Evolutionary conservation across 2,113 vertebrate species (phyloP), one percentile per base, ranked within the genome.

Genomic region (Puma concolor): DNA sequence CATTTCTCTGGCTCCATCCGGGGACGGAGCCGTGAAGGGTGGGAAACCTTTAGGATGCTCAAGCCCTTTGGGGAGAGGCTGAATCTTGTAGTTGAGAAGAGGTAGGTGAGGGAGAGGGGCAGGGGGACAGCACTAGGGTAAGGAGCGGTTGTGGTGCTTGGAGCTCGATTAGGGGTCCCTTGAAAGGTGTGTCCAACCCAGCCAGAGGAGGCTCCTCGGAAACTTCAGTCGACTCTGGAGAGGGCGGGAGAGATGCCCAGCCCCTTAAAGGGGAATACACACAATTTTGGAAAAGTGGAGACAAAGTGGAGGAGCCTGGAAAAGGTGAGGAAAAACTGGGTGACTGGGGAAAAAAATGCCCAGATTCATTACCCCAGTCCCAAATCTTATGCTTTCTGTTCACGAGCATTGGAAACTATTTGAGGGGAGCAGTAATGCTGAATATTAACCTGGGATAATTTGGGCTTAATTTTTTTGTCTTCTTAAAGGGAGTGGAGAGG

Each of bases 241-340:
- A 94, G 82, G 91, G 81, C 85, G 94, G 96, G 80, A 88, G 91
- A 84, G 94, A 91, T 94, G 97, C 95, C 97, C 98, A 92, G 90
- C 97, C 98, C 88, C 98, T 98, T 98, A 98, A 98, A 98, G 98
- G 97, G 94, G 97, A 97, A 98, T 25, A 77, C 98, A 77, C 97
- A 90, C 97, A 63, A 33, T 97, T 97, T 77, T 93, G 69, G 57
- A 48, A 67, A 94, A 95, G 95, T 92, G 81, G 69, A 86, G 57
- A 94, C 76, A 52, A 92, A 83, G 67, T 57, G 81, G 91, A 89
- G 83, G 29, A 88, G 71, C 52, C 38, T 94, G 44, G 44, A 67
- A 88, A 96, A 91, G 60, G 93, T 77, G 15, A 41, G 41, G n/a
- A 6, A 23, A 79, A 90, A 84, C 33, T 76, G 76, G 38, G 31